Percentiles rank a stretch among this genome's conserved stretches.
Conservation (phyloP, 92 coral and sea anemone species). For the Isaurus tuberculatus region DNA sequence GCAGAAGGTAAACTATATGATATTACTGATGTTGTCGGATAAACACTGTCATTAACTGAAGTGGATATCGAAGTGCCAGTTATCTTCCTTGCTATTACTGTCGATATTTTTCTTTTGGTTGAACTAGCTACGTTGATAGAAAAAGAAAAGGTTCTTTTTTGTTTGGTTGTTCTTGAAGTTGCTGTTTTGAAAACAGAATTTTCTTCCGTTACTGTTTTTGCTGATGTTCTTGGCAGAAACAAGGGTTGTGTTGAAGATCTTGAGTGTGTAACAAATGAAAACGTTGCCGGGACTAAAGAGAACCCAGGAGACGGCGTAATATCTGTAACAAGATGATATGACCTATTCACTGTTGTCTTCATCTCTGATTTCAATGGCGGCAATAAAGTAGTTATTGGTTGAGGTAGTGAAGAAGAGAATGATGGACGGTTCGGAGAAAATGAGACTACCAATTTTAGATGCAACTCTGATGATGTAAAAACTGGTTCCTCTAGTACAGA, state of each 20-base stretch:
- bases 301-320: background rate
- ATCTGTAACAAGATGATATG: background rate
- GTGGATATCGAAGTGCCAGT: background rate
- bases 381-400: too few relatives aligned
- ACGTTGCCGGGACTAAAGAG: background rate
- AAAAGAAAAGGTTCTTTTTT: constrained; percentile 9
- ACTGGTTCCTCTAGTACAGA: background rate
- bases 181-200: background rate
- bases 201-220: background rate
- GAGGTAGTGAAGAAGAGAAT: too few relatives aligned
- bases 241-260: background rate
- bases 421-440: too few relatives aligned
- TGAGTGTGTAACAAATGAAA: background rate
- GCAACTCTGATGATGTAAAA: too few relatives aligned
- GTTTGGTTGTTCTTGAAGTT: constrained; percentile 12
- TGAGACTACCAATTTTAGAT: too few relatives aligned
- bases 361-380: background rate
- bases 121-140: background rate
- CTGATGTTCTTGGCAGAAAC: background rate
- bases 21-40: background rate
- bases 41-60: background rate
- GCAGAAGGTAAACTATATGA: constrained; percentile 4
- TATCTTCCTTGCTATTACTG: background rate
- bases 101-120: background rate
- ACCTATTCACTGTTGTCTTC: background rate